Base-by-base conservation (phyloP, 2,888 invertebrate species). In the Danaus chrysippus region DNA sequence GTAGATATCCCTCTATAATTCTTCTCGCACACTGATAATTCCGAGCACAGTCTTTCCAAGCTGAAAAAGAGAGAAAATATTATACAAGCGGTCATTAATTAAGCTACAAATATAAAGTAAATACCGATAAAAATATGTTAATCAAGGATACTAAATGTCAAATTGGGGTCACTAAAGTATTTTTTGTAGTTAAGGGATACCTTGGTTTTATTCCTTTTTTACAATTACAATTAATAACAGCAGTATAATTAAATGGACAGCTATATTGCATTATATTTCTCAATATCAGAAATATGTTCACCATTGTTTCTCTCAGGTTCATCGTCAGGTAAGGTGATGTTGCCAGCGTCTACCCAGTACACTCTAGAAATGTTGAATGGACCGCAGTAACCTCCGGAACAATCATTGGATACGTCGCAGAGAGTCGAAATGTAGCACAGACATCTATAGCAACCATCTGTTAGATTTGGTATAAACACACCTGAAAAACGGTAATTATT, bases 281-380 rank as follows among this genome's bases (percentile, higher is more conserved):
- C 2, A 34, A 34, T 34, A 34, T 6, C 23, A 34, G 23, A 3
- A 34, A 34, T 34, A 34, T 43, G 43, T 12, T 66, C 58, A 87
- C 89, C 86, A 65, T 82, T 81, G 62, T 87, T 87, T 70, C 93
- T 82, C 0, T 92, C 86, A 8, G 91, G 82, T 52, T 92, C 91
- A 71, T 94, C 94, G 12, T 92, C 92, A 0, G 92, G 89, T 62
- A 93, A 71, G 1, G 87, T 88, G 0, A 90, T 77, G 70, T 82
- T 87, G 0, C 93, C 93, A 0, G 93, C 92, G 59, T 94, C 94
- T 1, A 90, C 87, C 94, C 94, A 94, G 77, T 94, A 94, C 0
- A 93, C 85, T 65, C 84, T 84, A 42, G 93, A 93, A 62, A 94
- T 92, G 79, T 93, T 93, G 80, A 92, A 94, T 0, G 93, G 93